Conservation (phyloP, 2,888 invertebrate genomes). For the Tachystola acroxantha region DNA sequence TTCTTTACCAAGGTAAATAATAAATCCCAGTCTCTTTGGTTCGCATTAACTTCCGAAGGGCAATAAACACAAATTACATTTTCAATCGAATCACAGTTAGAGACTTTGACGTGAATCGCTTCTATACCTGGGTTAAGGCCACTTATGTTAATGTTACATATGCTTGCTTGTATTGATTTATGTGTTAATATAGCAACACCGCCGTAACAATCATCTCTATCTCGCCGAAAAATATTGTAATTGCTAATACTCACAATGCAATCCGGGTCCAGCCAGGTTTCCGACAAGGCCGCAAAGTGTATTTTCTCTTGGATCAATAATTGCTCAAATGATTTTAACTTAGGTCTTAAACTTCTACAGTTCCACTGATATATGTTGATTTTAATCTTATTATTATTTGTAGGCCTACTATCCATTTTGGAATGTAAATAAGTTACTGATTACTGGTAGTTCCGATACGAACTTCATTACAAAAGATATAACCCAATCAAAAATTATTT, state of each 20-base stretch:
- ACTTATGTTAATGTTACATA: too few species aligned
- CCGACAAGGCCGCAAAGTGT: slow-evolving; percentile 11
- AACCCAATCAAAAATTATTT: neutral
- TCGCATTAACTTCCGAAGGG: too few species aligned
- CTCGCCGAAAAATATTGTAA: slow-evolving; percentile 5
- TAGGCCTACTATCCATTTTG: neutral
- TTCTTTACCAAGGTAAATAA: too few species aligned
- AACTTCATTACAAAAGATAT: neutral
- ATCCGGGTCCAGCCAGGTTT: slow-evolving; percentile 11
- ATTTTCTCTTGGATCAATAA: slow-evolving; percentile 8
- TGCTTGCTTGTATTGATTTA: slow-evolving; percentile 3
- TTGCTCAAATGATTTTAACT: too few species aligned
- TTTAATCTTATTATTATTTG: neutral
- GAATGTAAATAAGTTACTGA: neutral
- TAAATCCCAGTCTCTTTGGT: too few species aligned
- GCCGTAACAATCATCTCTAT: slow-evolving; percentile 8
- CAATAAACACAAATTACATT: slow-evolving; percentile 2
- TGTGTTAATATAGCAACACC: slow-evolving; percentile 6
- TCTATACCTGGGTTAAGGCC: slow-evolving; percentile 6
- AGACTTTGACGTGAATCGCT: slow-evolving; percentile 7
- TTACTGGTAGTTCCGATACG: neutral
- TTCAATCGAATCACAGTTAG: slow-evolving; percentile 12
- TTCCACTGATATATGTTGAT: slow-evolving; percentile 1
- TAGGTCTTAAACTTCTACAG: neutral
- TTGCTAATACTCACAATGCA: slow-evolving; percentile 1